Conservation (phyloP, 2,113 vertebrate species). For the Lagopus muta region DNA sequence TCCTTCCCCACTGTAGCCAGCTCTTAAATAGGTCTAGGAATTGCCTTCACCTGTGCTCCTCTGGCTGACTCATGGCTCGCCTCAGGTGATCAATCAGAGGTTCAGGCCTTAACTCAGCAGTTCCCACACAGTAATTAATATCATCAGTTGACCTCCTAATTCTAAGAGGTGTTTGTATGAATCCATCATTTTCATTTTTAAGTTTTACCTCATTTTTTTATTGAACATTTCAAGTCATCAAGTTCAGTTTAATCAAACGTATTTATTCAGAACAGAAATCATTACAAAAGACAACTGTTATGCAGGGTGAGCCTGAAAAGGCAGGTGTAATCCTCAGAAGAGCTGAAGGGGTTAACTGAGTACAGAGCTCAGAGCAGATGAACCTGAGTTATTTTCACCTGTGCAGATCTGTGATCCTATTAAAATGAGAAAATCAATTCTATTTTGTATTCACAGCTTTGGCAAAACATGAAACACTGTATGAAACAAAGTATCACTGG, state of each 20-base stretch:
- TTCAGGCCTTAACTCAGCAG: too few relatives aligned
- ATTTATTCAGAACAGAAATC: neutral
- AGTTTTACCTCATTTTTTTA: neutral
- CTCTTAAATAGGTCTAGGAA: too few relatives aligned
- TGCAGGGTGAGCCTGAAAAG: rapidly evolving
- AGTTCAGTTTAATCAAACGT: neutral
- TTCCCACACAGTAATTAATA: neutral
- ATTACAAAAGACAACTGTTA: neutral
- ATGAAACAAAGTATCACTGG: neutral
- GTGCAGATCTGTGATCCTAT: neutral
- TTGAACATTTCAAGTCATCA: neutral
- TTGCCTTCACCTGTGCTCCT: too few relatives aligned
- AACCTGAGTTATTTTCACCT: neutral
- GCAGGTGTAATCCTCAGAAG: neutral
- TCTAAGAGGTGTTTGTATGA: neutral
- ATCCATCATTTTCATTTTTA: neutral
- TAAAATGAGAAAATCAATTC: neutral
- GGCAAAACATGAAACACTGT: neutral
- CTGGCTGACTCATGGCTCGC: too few relatives aligned
- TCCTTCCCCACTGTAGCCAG: too few relatives aligned
- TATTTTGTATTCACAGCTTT: neutral
- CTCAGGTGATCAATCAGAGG: too few relatives aligned
- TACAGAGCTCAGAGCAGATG: neutral
- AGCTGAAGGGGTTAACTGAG: neutral
- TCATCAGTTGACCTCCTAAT: neutral